A percentile compares a stretch with the other conserved stretches of the same genome.
Evolutionary conservation across 2,797 vertebrate genomes (phyloP).

Genomic region (Telmatherina bonti): DNA sequence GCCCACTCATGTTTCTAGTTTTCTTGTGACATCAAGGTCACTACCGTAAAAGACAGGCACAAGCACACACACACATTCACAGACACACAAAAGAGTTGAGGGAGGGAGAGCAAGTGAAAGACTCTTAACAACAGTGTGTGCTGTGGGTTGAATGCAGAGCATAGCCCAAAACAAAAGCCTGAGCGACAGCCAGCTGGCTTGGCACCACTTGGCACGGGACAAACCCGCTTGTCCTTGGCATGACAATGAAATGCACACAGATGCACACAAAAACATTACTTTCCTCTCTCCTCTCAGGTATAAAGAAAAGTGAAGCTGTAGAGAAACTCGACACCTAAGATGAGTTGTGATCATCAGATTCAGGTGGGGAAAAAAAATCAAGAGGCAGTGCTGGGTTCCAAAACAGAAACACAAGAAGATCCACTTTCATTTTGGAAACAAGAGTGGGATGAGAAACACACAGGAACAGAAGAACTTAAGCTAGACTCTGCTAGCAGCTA

Average conservation of each 20-base stretch:
- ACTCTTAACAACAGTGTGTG: slow-evolving; percentile 71
- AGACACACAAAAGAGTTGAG: slow-evolving; percentile 23
- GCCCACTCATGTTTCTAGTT: slow-evolving; percentile 53
- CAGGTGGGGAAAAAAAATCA: background rate
- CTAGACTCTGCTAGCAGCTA: slow-evolving; percentile 11
- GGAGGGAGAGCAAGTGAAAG: slow-evolving; percentile 58
- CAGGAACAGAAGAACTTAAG: slow-evolving; percentile 34
- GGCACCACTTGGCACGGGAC: slow-evolving; percentile 77
- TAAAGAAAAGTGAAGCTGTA: slow-evolving; percentile 31
- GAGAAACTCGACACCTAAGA: slow-evolving; percentile 34
- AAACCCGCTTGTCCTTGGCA: slow-evolving; percentile 73
- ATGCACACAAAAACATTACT: slow-evolving; percentile 13
- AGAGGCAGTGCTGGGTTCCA: slow-evolving; percentile 13
- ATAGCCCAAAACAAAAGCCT: slow-evolving; percentile 75
- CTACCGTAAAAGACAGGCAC: slow-evolving; percentile 34
- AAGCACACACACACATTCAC: slow-evolving; percentile 30
- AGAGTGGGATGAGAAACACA: slow-evolving; percentile 37
- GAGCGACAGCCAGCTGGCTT: slow-evolving; percentile 82
- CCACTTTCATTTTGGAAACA: slow-evolving; percentile 38
- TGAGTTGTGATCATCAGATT: slow-evolving; percentile 44
- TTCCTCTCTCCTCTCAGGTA: slow-evolving; percentile 54
- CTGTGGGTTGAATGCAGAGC: slow-evolving; percentile 74
- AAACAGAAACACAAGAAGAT: slow-evolving; percentile 40
- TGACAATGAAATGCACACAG: slow-evolving; percentile 67
- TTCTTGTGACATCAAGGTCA: slow-evolving; percentile 72